Evolutionary conservation across 2,888 invertebrate genomes (phyloP), one percentile per base, ranked within the genome.

Genomic region (Ferrisia virgata): DNA sequence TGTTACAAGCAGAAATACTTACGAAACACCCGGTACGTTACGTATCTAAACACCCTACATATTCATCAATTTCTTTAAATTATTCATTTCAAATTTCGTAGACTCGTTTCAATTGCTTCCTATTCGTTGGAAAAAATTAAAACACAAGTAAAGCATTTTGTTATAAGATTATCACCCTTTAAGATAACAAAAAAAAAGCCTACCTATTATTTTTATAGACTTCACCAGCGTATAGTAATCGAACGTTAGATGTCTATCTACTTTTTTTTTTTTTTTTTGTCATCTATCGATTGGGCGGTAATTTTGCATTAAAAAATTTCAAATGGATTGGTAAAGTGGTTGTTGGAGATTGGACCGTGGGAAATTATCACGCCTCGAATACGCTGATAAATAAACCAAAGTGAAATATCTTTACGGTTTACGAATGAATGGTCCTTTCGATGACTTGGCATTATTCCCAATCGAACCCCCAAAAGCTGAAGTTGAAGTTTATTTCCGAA

Each of bases 361-460:
- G 13, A 28, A 64, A 64, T 64, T 64, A 64, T 64, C 64, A 64
- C 64, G 64, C 28, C 64, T 28, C 5, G 64, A 64, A 47, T 47
- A 47, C 11, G 8, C 53, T 53, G 22, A 53, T 53, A 53, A 53
- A 53, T 64, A 64, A 64, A 64, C 64, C 64, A 15, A 64, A 64
- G 22, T 53, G 53, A 53, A 53, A 53, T 64, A 64, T 64, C 64
- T 64, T 64, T 6, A 64, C 64, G 64, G 64, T 64, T 64, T 18
- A 64, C 64, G 64, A 64, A 15, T 64, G 64, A 64, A 64, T 64
- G 64, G 64, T 64, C 64, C 28, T 64, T 64, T 28, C 64, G 64
- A 64, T 64, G 64, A 64, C 64, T 64, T 64, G 64, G 64, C 64
- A 64, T 64, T 28, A 28, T 64, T 64, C 64, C 64, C 64, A 64